Conservation (phyloP, 2,113 vertebrate species). For the Trachemys scripta region DNA sequence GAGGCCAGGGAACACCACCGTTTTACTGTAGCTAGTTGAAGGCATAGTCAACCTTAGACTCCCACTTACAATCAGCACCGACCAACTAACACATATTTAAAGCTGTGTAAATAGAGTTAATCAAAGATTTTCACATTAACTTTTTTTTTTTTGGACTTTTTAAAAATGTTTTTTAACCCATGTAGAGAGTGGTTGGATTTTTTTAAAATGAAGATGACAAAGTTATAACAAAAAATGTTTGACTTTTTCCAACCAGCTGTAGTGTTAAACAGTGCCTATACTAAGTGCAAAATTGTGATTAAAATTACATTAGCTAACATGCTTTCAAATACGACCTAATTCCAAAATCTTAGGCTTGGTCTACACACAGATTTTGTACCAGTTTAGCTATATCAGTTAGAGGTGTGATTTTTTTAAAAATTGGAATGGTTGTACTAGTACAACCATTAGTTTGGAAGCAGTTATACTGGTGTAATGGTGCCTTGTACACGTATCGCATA, state of each 20-base stretch:
- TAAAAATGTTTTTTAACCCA: neutral
- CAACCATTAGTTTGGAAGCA: neutral
- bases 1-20: neutral
- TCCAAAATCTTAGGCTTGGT: neutral
- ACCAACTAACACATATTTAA: neutral
- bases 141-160: too few species aligned
- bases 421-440: neutral
- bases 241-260: neutral
- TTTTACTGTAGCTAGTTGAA: neutral
- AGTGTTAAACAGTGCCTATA: too few species aligned
- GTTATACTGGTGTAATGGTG: neutral
- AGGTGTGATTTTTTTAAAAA: neutral
- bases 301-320: neutral
- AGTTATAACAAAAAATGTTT: neutral
- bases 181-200: neutral
- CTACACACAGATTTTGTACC: neutral
- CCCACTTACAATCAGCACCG: neutral
- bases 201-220: neutral
- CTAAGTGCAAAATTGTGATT: neutral
- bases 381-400: neutral
- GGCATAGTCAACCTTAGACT: neutral
- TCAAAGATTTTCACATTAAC: too few species aligned
- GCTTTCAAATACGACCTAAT: neutral
- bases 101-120: neutral
- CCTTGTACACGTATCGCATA: neutral